Conservation (phyloP, 2,113 vertebrate genomes). For the Furnarius figulus region DNA sequence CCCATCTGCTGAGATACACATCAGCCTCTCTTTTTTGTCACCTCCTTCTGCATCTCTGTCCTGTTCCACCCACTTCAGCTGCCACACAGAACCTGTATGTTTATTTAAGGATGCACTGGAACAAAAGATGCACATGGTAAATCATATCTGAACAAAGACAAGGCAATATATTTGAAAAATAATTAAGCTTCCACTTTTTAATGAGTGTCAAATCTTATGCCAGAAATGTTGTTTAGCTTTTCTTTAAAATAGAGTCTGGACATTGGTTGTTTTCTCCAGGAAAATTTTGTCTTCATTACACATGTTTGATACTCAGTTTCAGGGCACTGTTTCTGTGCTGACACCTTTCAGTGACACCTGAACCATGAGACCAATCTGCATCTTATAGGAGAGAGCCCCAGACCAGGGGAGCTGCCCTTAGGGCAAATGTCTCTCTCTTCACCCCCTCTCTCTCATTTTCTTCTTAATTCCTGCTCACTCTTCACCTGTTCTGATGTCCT, state of each 20-base stretch:
- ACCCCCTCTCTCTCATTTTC: neutral
- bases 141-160: neutral
- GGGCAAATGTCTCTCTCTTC: neutral
- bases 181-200: neutral
- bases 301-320: neutral
- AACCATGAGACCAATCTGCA: neutral
- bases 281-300: neutral
- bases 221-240: neutral
- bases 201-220: rapidly evolving
- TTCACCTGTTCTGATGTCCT: neutral
- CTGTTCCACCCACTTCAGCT: conserved; percentile 85
- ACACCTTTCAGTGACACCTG: neutral
- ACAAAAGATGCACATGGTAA: neutral
- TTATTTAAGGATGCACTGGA: conserved; percentile 80
- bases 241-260: neutral
- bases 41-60: conserved; percentile 69
- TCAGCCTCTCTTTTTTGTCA: conserved; percentile 79
- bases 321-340: neutral
- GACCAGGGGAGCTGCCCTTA: neutral
- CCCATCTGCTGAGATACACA: conserved; percentile 87
- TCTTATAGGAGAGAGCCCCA: neutral
- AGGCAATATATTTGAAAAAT: neutral
- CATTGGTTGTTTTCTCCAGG: neutral
- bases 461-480: neutral
- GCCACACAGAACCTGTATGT: conserved; percentile 85